A percentile compares a stretch with the other conserved stretches of the same genome.
These are phyloP conservation scores for Crocidura indochinensis DNA, from an alignment of 2,797 vertebrate species.

Conservation along the genomic window DNA sequence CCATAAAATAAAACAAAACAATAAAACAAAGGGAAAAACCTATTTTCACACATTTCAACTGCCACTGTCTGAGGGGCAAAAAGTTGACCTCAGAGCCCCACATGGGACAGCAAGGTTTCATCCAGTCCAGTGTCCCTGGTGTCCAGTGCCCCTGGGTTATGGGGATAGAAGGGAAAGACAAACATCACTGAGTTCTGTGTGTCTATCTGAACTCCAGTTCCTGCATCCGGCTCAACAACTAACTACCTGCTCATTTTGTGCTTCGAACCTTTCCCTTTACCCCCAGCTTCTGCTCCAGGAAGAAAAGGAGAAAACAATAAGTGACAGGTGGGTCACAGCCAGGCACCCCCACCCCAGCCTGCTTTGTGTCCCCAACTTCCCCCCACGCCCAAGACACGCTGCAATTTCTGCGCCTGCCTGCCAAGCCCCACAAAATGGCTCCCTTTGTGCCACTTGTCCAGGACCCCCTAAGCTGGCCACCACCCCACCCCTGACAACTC, in stretches of 20 bases:
- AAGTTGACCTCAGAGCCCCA: constrained; percentile 61
- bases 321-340: not conserved
- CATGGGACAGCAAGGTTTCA: constrained; percentile 51
- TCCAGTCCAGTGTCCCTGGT: not conserved
- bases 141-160: too few relatives aligned
- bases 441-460: constrained; percentile 80
- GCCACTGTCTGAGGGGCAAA: not conserved
- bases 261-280: too few relatives aligned
- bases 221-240: too few relatives aligned
- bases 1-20: too few relatives aligned
- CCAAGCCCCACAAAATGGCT: constrained; percentile 81
- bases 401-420: not conserved
- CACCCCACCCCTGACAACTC: not conserved
- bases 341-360: not conserved
- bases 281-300: too few relatives aligned
- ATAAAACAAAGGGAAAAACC: too few relatives aligned
- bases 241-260: too few relatives aligned
- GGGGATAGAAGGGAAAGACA: too few relatives aligned
- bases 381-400: constrained; percentile 35
- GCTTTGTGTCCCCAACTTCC: constrained; percentile 74
- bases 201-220: too few relatives aligned
- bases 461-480: constrained; percentile 67
- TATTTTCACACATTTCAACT: constrained; percentile 23
- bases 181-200: too few relatives aligned
- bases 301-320: not conserved